Base-by-base conservation (phyloP, 1,140 invertebrate genomes). In the Diachasmimorpha longicaudata region DNA sequence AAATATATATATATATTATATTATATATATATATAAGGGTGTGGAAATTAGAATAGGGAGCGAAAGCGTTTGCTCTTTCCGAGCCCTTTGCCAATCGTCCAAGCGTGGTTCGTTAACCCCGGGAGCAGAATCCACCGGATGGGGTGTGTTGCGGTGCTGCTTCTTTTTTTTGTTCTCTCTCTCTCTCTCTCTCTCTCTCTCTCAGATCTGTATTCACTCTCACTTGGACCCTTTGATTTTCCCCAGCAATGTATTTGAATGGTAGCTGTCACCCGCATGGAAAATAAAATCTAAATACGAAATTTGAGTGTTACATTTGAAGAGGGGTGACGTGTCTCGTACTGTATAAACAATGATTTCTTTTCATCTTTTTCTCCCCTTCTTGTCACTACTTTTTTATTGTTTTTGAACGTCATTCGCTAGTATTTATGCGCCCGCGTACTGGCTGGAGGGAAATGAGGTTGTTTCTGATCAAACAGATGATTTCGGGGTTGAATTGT, bases 81-180 rank as follows among this genome's bases (percentile, higher is more conserved):
- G 66, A 68, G 66, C 13, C 66, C 66, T 68, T 68, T 68, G 66
- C 66, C 66, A 68, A 68, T 68, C 66, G 36, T 68, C 66, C 66
- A 68, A 68, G 66, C 66, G 66, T 68, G 66, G 36, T 68, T 68
- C 66, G 66, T 68, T 68, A 68, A 68, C 25, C 25, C 36, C 31
- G 23, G n/a, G 11, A 68, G 36, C 10, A 68, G 25, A 36, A 68
- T 36, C 25, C n/a, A 68, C 14, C 25, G 36, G 16, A 68, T 36
- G 36, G 31, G 31, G 25, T 37, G 31, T 68, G 66, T 39, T 68
- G 21, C 48, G 48, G 48, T 55, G 11, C 23, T 63, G 14, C 58
- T 63, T 63, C 58, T 25, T 25, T 63, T 25, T 25, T 63, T 63
- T 63, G n/a, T n/a, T n/a, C n/a, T n/a, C n/a, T n/a, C n/a, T 11